A percentile compares a stretch with the other conserved stretches of the same genome.
These are phyloP conservation scores for Ophonus ardosiacus DNA, from an alignment of 2,888 invertebrate species.

Conservation along the genomic window DNA sequence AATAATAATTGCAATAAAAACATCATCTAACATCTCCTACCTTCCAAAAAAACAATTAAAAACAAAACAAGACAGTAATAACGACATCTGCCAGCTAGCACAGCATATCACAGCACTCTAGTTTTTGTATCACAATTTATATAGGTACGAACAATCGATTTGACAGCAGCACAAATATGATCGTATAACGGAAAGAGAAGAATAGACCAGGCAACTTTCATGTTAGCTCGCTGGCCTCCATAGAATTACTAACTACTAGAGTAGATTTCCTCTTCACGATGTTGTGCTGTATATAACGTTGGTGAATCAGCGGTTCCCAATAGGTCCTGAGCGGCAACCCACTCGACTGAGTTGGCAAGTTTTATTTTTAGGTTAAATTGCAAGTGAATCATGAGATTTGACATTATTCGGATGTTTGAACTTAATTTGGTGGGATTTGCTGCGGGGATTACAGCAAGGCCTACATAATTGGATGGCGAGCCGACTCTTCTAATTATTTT, in stretches of 20 bases:
- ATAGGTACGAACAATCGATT: constrained; percentile 27
- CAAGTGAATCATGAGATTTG: not conserved
- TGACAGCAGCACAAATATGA: constrained; percentile 25
- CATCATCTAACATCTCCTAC: not conserved
- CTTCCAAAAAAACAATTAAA: constrained; percentile 29
- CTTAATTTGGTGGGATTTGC: too few species aligned
- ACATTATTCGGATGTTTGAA: not conserved
- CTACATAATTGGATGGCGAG: too few species aligned
- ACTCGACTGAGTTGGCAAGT: constrained; percentile 12
- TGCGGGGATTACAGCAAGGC: too few species aligned
- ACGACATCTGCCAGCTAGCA: constrained; percentile 19
- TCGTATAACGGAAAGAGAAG: constrained; percentile 8
- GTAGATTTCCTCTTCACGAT: constrained; percentile 58
- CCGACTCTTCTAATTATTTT: too few species aligned
- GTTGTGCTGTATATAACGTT: constrained; percentile 59
- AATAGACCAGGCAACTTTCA: constrained; percentile 54
- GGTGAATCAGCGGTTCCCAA: constrained; percentile 56
- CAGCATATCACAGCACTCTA: constrained; percentile 42
- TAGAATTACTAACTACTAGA: constrained; percentile 54
- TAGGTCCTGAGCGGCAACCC: not conserved
- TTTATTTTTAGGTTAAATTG: constrained; percentile 37
- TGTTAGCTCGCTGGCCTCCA: constrained; percentile 59
- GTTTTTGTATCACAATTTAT: constrained; percentile 43
- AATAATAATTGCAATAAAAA: not conserved
- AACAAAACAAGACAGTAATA: not conserved